phyloP scores from a whole-genome alignment of 2,113 vertebrate species.

The Burhinus bistriatus region DNA sequence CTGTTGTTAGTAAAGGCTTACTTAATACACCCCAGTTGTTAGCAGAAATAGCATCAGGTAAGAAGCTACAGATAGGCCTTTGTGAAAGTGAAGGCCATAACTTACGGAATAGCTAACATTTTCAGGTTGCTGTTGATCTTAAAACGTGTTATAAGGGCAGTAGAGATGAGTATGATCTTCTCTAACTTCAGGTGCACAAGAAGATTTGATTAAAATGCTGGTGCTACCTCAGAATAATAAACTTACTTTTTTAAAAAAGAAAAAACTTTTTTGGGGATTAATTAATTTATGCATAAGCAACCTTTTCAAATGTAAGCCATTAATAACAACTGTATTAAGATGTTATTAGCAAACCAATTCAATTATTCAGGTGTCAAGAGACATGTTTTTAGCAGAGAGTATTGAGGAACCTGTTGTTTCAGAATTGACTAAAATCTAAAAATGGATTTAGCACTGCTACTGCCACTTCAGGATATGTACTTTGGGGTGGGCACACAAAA shows the following conservation, averaged over 20 bases:
- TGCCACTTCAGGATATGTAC: neutral
- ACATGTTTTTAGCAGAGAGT: neutral
- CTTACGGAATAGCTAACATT: fast-evolving
- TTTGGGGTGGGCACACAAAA: neutral
- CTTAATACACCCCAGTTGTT: conserved; percentile 71
- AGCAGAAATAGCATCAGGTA: conserved; percentile 80
- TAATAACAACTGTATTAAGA: neutral
- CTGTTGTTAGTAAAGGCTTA: conserved; percentile 55
- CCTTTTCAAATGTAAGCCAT: neutral
- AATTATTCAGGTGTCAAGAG: neutral
- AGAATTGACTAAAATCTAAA: neutral
- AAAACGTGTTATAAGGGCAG: neutral
- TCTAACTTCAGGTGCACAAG: neutral
- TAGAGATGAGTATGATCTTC: neutral
- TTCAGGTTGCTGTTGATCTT: neutral
- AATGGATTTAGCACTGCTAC: neutral
- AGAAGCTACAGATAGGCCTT: neutral
- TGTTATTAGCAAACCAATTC: neutral
- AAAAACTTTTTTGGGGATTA: fast-evolving
- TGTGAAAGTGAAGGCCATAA: neutral
- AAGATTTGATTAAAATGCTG: neutral
- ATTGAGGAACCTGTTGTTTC: neutral
- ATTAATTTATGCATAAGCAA: neutral
- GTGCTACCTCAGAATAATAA: neutral
- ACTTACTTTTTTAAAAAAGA: neutral